Percentiles rank a stretch among this genome's conserved stretches.
phyloP scores from a whole-genome alignment of 2,888 invertebrate genomes.

The Herminia tarsipennalis region DNA sequence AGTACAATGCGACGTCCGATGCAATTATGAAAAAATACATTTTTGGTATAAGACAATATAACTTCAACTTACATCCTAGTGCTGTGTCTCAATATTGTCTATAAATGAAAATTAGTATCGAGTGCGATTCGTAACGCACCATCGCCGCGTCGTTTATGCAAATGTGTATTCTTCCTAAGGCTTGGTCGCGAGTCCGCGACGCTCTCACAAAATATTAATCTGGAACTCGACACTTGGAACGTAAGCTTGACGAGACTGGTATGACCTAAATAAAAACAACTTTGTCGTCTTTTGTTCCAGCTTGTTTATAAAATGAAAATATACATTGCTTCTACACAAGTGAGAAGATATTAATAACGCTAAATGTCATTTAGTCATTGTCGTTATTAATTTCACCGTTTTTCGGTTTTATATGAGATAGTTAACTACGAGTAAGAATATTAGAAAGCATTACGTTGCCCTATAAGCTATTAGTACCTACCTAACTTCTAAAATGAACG shows the following conservation, averaged over 20 bases:
- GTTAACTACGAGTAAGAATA: no score
- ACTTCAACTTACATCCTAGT: neutral
- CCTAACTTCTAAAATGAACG: no score
- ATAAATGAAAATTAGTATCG: neutral
- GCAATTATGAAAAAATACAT: neutral
- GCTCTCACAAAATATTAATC: constrained; percentile 65
- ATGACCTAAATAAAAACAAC: constrained; percentile 69
- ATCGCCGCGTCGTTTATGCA: constrained; percentile 11
- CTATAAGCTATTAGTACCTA: no score
- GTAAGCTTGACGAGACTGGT: constrained; percentile 53
- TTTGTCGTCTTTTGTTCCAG: constrained; percentile 67
- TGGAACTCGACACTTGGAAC: constrained; percentile 63
- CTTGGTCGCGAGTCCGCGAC: constrained; percentile 24
- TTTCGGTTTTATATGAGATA: no score
- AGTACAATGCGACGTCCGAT: constrained; percentile 7
- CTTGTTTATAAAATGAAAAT: constrained; percentile 60
- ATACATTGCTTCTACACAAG: constrained; percentile 26
- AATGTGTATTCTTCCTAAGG: constrained; percentile 36
- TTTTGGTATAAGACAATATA: constrained; percentile 1
- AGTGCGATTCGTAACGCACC: neutral
- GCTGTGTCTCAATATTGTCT: neutral
- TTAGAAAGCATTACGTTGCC: no score
- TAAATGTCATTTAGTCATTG: no score
- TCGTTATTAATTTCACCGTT: no score
- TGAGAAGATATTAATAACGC: constrained; percentile 14